Base-by-base conservation (phyloP, 2,888 invertebrate genomes). In the Drosophila trichaetosa region DNA sequence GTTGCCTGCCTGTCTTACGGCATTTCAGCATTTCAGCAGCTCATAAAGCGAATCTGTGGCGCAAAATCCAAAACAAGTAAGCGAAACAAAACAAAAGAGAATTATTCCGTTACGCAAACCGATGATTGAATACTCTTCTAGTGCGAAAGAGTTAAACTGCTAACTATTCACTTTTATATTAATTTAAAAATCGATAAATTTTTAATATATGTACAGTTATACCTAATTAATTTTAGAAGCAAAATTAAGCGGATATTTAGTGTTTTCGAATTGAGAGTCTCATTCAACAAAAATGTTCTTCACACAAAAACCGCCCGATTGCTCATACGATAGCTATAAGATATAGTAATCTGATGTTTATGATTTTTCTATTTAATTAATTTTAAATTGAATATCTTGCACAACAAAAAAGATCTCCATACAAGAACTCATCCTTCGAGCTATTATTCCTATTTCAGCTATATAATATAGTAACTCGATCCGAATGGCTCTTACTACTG, bases 21-120 rank as follows among this genome's bases (percentile, higher is more conserved):
- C 24, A 46, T 46, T 46, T 63, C 77, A 73, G 21, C 42, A 21
- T 42, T 67, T 63, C 77, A 73, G 60, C 69, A 69, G 71, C 74
- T 73, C 77, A 82, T 75, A 85, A 87, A 80, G 60, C 71, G 71
- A 86, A 83, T 82, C 88, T 87, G 75, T 73, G 59, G 69, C 57
- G 36, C 73, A 59, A 46, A 77, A 70, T 52, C 42, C 57, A 52
- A 68, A 52, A 65, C 56, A 60, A 64, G 21, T 46, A 46, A 46
- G 24, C 46, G 24, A 46, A 46, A 24, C 24, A 46, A 46, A 24
- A 16, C 46, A 24, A 24, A 46, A 24, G 24, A 16, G 16, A 46
- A 16, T 46, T 24, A 7, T 16, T 46, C 16, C 16, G 7, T 8
- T 24, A 16, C 2, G 16, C 24, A 46, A 46, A 4, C 4, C 46